Conservation (phyloP, 2,888 invertebrate species). For the Eurois occulta region DNA sequence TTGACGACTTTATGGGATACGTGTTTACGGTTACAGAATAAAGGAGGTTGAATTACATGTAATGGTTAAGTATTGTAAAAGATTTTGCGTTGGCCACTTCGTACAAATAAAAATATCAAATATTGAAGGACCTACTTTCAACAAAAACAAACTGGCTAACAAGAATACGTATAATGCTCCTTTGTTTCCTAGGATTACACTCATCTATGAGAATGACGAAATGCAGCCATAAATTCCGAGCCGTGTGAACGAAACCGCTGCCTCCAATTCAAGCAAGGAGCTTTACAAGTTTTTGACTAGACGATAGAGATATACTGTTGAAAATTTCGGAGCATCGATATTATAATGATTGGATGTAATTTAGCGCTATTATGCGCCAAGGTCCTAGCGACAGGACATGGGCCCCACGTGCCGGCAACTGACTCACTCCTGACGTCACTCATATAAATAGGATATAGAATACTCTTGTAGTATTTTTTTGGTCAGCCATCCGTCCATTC, state of each 20-base stretch:
- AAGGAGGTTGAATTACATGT: constrained; percentile 19
- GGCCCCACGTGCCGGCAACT: constrained; percentile 66
- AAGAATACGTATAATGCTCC: not conserved
- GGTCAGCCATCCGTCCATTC: constrained; percentile 85
- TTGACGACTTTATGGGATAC: constrained; percentile 68
- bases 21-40: constrained; percentile 47
- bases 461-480: constrained; percentile 77
- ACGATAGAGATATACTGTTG: constrained; percentile 8
- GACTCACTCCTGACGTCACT: constrained; percentile 74
- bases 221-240: constrained; percentile 34
- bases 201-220: constrained; percentile 34
- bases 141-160: constrained; percentile 4
- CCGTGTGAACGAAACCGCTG: constrained; percentile 45
- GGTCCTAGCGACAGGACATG: constrained; percentile 75
- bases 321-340: constrained; percentile 61
- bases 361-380: constrained; percentile 69
- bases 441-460: constrained; percentile 69
- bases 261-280: constrained; percentile 12
- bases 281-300: constrained; percentile 37
- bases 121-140: not conserved
- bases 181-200: constrained; percentile 19
- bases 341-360: constrained; percentile 66
- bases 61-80: constrained; percentile 5
- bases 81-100: not conserved
- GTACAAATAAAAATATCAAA: not conserved